Evolutionary conservation across 2,797 vertebrate genomes (phyloP), one percentile per base, ranked within the genome.

Genomic region (Siniperca obscura): DNA sequence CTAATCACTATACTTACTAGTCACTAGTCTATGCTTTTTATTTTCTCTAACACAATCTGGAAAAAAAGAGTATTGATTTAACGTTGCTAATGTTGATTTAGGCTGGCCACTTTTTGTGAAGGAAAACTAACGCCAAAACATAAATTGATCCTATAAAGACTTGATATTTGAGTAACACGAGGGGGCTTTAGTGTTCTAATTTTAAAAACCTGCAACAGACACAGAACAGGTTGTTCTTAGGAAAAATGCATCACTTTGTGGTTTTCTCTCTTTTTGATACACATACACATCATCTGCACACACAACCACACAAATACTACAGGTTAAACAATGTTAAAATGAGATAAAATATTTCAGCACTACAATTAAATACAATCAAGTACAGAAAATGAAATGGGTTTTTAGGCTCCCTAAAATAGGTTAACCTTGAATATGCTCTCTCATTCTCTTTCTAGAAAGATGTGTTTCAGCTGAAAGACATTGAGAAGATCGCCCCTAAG

Each of bases 401-500:
- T 38, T 16, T 21, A 19, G 21, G 10, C 11, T 64, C 1, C 16
- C 30, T 42, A 9, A 48, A 71, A 71, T 14, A 52, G 3, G 0
- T 42, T 14, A 10, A 3, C 5, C 10, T 64, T 64, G 1, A 78
- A 53, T 17, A 30, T 34, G 7, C 34, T 78, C 0, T 85, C 25
- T 50, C 0, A 4, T 50, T 64, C 34, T 80, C 40, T 81, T 85
- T 72, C 19, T 91, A 99, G 98, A 99, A 98, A 96, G 98, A 99
- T 93, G 98, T 99, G 73, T 99, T 98, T 93, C 98, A 99, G 82
- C 93, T 99, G 74, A 99, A 99, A 93, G 98, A 99, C 92, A 95
- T 99, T 65, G 98, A 99, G 94, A 99, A 99, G 95, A 98, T 99
- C 76, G 98, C 98, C 67, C 98, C 98, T 0, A 99, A 99, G 94